Evolutionary conservation across 2,888 invertebrate species (phyloP), one percentile per base, ranked within the genome.

Genomic region (Smittia sp.): DNA sequence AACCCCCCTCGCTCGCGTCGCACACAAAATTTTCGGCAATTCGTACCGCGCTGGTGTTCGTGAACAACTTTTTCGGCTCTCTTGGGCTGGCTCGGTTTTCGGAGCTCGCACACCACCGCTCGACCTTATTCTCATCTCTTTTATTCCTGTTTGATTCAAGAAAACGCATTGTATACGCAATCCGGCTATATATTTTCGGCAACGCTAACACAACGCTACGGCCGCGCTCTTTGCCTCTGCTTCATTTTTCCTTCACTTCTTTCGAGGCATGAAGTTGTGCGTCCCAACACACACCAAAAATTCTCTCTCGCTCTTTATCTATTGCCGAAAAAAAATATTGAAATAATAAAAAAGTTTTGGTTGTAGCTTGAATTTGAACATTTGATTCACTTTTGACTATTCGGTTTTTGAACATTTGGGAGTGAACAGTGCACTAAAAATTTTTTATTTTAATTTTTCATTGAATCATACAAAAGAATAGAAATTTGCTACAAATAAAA

Each of bases 391-490:
- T 69, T 69, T 69, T 69, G 69, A 69, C 69, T 69, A 69, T 69
- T 69, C 69, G 69, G 69, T 69, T 69, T 69, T 69, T 69, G 69
- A 69, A 69, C 69, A 69, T 69, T 69, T 69, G 52, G 69, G 52
- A 69, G 69, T 69, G 69, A 69, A 69, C 69, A 69, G 69, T 69
- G 69, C 69, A 69, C 69, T 69, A 69, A 69, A 67, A 69, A 69
- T 69, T 69, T 69, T 69, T 69, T 69, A 69, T 69, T 69, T 69
- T 69, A 69, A 69, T 69, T 69, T 69, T 69, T 69, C 69, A 69
- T 69, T 69, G 69, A 69, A 69, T 69, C 69, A 69, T 69, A 24
- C 63, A 63, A 63, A 63, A 63, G 27, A 25, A 27, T 13, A 69
- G 25, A 54, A 69, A 69, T 18, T 41, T 41, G 46, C 18, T 67